Evolutionary conservation across 2,797 vertebrate genomes (phyloP), one percentile per base, ranked within the genome.

Genomic region (Clarias platycephalus): DNA sequence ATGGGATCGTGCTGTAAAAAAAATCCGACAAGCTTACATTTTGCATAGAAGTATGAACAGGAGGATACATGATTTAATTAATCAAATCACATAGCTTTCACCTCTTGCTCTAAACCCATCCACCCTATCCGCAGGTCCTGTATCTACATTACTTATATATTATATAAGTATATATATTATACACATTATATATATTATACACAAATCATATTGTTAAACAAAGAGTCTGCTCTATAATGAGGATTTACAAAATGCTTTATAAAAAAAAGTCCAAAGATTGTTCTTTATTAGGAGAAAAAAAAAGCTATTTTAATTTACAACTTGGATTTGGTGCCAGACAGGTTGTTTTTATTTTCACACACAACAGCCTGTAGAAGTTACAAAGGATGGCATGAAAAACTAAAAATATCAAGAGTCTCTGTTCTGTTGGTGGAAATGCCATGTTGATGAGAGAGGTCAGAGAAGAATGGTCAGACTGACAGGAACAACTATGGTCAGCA

Each of bases 1-100:
- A 44, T 77, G 84, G 84, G 84, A 81, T 82, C 60, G 40, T 34
- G 76, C 80, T 84, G 57, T 44, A 40, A 49, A 40, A 31, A 81
- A 71, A 86, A 81, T 84, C 82, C 75, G 76, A 85, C 74, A 86
- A 67, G 80, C 84, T 70, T 85, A 77, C 84, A 70, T 6, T 58
- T 31, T 34, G 58, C 40, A 40, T 71, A 66, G 16, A 82, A 58
- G n/a, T 55, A 76, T 81, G 53, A 82, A 82, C 80, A 76, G 77
- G 80, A 72, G 79, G 81, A 79, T 87, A 75, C 77, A 83, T 84
- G 80, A 70, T 86, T 87, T 85, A 86, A 89, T 89, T 77, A 83
- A 84, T 60, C 55, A 15, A 86, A 72, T 81, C 22, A 37, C 37
- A 71, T 40, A 22, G n/a, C 53, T 67, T 37, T 20, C 68, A 79